Base-by-base conservation (phyloP, 2,888 invertebrate species). In the Drosophila tanythrix region DNA sequence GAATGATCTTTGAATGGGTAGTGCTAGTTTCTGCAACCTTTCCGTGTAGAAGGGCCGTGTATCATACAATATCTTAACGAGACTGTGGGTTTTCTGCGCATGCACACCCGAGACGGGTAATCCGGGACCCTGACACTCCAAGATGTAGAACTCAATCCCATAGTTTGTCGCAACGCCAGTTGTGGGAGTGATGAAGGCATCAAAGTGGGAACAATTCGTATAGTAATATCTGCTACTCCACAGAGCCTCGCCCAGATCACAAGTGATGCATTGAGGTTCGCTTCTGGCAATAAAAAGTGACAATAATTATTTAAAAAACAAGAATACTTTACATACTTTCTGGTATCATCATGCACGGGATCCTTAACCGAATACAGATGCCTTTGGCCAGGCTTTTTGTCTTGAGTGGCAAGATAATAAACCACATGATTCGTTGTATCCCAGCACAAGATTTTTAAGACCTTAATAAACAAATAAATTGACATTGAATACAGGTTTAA, bases 41-140 rank as follows among this genome's bases (percentile, higher is more conserved):
- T 95, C 95, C 79, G 95, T 90, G 91, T 93, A 91, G 91, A 95
- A 95, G 92, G 95, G 95, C 93, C 95, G 94, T 92, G 95, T 96
- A 93, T 96, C 98, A 94, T 96, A 97, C 82, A 97, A 94, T 88
- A 96, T 95, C 93, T 96, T 95, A 80, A 96, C 94, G 93, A 97
- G 94, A 92, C 96, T 96, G 93, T 97, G 97, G 56, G 95, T 96
- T 87, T 94, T 94, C 88, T 96, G 95, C 81, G 95, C 95, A 93
- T 97, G 97, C 81, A 97, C 95, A 70, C 93, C 97, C 53, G 97
- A 97, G 85, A 97, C 94, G 72, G 98, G 98, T 78, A 98, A 95
- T 72, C 97, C 97, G 51, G 98, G 98, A n/a, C 98, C 98, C 88
- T 96, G 96, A 93, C 99, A 99, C 91, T 97, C 96, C 83, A 98